Evolutionary conservation across 2,113 vertebrate genomes (phyloP).

Genomic region (Willisornis vidua): DNA sequence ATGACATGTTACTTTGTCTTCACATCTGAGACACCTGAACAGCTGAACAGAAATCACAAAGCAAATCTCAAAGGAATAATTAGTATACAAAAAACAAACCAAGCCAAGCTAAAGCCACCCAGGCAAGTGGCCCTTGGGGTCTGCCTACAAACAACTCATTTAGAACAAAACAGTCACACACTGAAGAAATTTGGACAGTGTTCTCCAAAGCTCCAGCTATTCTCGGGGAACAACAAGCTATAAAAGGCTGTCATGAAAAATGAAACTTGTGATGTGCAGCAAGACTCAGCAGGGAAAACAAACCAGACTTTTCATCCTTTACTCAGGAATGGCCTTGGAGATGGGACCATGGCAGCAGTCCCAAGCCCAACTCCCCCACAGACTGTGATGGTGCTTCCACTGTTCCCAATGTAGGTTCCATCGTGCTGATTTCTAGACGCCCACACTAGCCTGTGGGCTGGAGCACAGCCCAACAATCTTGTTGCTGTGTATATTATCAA

Average conservation of each 20-base stretch:
- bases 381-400: neutral
- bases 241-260: neutral
- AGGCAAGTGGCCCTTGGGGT: constrained; percentile 2
- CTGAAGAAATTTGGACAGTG: neutral
- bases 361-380: neutral
- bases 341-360: neutral
- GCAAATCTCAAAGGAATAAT: constrained; percentile 49
- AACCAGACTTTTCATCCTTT: neutral
- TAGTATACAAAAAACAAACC: constrained; percentile 15
- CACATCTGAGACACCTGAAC: neutral
- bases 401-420: neutral
- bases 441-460: neutral
- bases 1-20: constrained; percentile 46
- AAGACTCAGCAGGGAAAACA: neutral
- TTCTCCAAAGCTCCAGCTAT: neutral
- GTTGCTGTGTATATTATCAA: neutral
- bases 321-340: neutral
- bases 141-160: constrained; percentile 27
- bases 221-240: neutral
- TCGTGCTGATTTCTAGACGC: neutral
- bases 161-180: neutral
- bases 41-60: constrained; percentile 31
- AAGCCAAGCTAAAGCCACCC: neutral
- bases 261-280: neutral
- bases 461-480: constrained; percentile 1